Conservation (phyloP, 2,888 invertebrate species). For the Napeogenes inachia region DNA sequence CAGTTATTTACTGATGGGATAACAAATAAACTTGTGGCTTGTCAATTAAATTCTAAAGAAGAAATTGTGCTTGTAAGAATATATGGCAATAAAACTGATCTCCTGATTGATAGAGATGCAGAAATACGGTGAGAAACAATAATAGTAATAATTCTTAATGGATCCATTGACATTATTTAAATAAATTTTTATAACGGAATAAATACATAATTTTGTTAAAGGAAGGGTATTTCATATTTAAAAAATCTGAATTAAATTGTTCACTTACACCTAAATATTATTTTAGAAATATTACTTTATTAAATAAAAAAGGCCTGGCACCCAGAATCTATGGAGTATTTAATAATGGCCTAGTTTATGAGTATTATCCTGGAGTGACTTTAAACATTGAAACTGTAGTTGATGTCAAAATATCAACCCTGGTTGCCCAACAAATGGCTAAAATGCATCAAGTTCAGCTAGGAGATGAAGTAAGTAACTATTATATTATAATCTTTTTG, state of each 20-base stretch:
- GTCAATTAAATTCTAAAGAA: slow-evolving; percentile 65
- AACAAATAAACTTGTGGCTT: slow-evolving; percentile 93
- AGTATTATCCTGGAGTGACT: slow-evolving; percentile 90
- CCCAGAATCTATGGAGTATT: slow-evolving; percentile 94
- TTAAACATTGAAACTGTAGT: slow-evolving; percentile 81
- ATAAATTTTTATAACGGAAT: too few relatives aligned
- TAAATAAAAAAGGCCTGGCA: slow-evolving; percentile 85
- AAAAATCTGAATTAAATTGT: background rate
- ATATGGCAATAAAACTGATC: slow-evolving; percentile 95
- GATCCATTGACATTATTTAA: too few relatives aligned
- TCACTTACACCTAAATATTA: slow-evolving; percentile 12
- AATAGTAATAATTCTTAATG: background rate
- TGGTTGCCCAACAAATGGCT: slow-evolving; percentile 90
- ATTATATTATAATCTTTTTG: too few relatives aligned
- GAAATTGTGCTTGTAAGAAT: slow-evolving; percentile 88
- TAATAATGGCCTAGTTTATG: slow-evolving; percentile 95
- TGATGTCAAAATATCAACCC: slow-evolving; percentile 80
- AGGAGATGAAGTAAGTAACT: slow-evolving; percentile 52
- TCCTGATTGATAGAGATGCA: slow-evolving; percentile 91
- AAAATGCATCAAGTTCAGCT: slow-evolving; percentile 83
- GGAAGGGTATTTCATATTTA: background rate
- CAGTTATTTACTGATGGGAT: slow-evolving; percentile 96
- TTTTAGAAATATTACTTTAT: slow-evolving; percentile 63
- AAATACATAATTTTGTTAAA: too few relatives aligned
- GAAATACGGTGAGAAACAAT: slow-evolving; percentile 80